Evolutionary conservation across 1,140 invertebrate species (phyloP).

Genomic region (Papilio polytes): DNA sequence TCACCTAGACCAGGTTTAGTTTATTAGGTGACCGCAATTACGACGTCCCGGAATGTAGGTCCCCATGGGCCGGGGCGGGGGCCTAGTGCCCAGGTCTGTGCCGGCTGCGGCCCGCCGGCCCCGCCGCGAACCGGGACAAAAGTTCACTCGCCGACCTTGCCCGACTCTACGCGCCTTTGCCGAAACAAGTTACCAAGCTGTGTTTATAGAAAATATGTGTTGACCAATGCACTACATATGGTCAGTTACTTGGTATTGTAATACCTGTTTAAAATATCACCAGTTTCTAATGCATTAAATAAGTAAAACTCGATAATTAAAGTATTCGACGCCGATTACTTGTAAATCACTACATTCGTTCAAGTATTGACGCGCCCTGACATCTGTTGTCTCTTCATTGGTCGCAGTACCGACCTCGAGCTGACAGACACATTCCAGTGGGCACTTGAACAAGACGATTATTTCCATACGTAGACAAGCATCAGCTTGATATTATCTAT

Average conservation of each 20-base stretch:
- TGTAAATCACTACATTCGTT: neutral
- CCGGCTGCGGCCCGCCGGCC: neutral
- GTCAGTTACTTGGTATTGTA: neutral
- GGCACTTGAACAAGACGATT: neutral
- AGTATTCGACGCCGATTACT: neutral
- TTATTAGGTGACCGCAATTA: conserved; percentile 14
- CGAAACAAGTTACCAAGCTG: neutral
- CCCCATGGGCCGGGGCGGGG: neutral
- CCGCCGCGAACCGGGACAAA: conserved; percentile 8
- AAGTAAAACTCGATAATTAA: no score
- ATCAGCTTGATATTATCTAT: neutral
- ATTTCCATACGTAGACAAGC: neutral
- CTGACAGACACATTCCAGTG: neutral
- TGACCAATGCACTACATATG: neutral
- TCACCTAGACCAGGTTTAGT: neutral
- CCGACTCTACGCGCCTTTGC: neutral
- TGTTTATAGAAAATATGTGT: neutral
- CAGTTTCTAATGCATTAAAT: no score
- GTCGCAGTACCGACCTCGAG: neutral
- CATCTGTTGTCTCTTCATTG: neutral
- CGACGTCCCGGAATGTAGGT: conserved; percentile 6
- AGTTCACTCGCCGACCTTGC: conserved; percentile 34
- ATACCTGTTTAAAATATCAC: neutral
- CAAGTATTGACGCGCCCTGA: neutral
- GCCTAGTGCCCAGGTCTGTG: neutral